Percentiles rank a stretch among this genome's conserved stretches.
phyloP scores from a whole-genome alignment of 92 coral and sea anemone species.

The Epizoanthus ramosus region DNA sequence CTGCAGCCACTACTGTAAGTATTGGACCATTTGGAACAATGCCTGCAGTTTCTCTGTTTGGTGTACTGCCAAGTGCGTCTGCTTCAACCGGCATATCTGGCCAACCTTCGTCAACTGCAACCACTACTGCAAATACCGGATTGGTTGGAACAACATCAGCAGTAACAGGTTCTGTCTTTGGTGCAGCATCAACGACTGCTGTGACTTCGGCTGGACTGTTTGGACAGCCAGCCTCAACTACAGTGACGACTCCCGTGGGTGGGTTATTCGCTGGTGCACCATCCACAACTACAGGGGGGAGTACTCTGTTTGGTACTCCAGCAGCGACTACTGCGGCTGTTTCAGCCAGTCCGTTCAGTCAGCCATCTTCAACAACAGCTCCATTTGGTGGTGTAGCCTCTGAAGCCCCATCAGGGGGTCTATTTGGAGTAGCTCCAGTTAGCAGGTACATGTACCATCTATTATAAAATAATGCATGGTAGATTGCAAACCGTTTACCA shows the following conservation, averaged over 20 bases:
- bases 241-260: not conserved
- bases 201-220: not conserved
- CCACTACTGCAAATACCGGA: not conserved
- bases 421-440: slow-evolving; percentile 15
- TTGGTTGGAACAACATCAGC: not conserved
- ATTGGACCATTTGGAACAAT: not conserved
- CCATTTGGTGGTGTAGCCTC: slow-evolving; percentile 1
- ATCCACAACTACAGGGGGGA: not conserved
- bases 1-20: not conserved
- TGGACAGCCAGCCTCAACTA: not conserved
- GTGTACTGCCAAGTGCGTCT: not conserved
- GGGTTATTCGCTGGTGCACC: not conserved
- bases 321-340: not conserved
- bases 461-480: too few relatives aligned
- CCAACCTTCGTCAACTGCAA: not conserved
- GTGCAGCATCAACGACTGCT: not conserved
- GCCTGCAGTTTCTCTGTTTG: not conserved
- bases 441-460: not conserved
- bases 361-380: slow-evolving; percentile 13
- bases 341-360: not conserved
- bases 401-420: slow-evolving; percentile 3
- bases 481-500: too few relatives aligned
- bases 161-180: not conserved
- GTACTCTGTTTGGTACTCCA: too few relatives aligned
- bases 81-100: not conserved